Conservation (phyloP, 1,140 invertebrate species). For the Thaumatotibia leucotreta region DNA sequence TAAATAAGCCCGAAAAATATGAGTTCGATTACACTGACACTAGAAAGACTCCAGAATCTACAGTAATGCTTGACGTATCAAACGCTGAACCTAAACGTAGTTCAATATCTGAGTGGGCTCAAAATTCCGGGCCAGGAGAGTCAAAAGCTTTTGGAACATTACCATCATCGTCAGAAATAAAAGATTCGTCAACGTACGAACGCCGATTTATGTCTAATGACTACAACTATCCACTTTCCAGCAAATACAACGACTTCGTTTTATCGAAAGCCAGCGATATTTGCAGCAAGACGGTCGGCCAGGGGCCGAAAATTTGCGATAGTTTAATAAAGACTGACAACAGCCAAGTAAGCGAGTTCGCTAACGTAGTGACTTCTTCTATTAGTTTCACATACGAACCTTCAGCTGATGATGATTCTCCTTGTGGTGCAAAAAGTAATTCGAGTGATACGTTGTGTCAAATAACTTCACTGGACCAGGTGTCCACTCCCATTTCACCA, state of each 20-base stretch:
- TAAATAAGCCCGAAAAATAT: constrained; percentile 34
- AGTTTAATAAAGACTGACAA: constrained; percentile 57
- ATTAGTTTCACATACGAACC: constrained; percentile 74
- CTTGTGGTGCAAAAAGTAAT: constrained; percentile 68
- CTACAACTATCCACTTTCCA: constrained; percentile 56
- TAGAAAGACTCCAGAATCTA: constrained; percentile 28
- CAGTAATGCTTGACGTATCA: constrained; percentile 26
- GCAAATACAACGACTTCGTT: constrained; percentile 62
- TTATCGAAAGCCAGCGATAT: constrained; percentile 58
- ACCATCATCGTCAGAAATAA: constrained; percentile 51
- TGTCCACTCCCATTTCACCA: constrained; percentile 75
- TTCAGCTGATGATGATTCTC: constrained; percentile 68
- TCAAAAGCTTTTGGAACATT: constrained; percentile 55
- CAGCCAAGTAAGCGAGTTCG: constrained; percentile 69
- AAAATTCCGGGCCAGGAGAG: constrained; percentile 56
- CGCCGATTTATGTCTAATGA: constrained; percentile 50
- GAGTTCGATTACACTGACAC: constrained; percentile 30
- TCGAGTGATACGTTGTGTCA: constrained; percentile 75
- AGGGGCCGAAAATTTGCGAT: constrained; percentile 57
- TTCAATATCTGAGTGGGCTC: constrained; percentile 38
- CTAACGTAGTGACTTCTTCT: constrained; percentile 70
- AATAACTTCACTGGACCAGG: constrained; percentile 73
- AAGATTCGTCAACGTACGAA: constrained; percentile 55
- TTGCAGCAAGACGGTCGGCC: constrained; percentile 51
- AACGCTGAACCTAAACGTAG: constrained; percentile 34